Evolutionary conservation across 2,113 vertebrate genomes (phyloP).

Genomic region (Thalassarche chlororhynchos): DNA sequence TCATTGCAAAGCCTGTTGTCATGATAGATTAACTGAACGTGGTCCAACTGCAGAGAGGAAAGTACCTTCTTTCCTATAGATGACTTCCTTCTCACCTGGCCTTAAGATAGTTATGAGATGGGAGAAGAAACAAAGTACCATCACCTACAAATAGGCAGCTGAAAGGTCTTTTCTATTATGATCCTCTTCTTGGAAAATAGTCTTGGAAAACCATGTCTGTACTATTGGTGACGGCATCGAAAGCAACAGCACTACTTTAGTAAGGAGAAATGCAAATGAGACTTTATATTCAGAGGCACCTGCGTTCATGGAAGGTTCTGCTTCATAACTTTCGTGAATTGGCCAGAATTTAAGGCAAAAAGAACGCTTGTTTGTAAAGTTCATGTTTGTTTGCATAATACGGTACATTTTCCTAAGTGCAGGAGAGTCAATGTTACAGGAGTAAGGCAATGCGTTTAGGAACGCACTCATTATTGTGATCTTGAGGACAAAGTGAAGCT

Average conservation of each 20-base stretch:
- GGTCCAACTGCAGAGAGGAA: neutral
- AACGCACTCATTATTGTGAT: neutral
- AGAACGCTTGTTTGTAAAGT: neutral
- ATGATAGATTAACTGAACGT: neutral
- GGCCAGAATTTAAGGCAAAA: neutral
- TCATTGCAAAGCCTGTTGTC: neutral
- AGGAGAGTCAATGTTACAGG: neutral
- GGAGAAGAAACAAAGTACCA: neutral
- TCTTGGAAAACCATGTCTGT: neutral
- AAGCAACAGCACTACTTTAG: neutral
- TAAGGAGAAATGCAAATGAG: neutral
- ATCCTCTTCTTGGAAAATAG: neutral
- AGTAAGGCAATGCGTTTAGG: neutral
- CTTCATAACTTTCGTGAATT: neutral
- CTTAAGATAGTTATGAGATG: neutral
- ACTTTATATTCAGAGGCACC: neutral
- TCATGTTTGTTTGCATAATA: neutral
- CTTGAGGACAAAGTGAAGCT: neutral
- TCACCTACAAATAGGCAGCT: neutral
- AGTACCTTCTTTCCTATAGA: neutral
- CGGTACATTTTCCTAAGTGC: fast-evolving
- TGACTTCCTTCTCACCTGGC: neutral
- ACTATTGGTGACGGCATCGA: neutral
- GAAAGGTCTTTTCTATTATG: neutral
- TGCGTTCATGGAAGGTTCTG: neutral